These are phyloP conservation scores for Helicoverpa armigera DNA, from an alignment of 1,140 invertebrate genomes.

Conservation along the genomic window DNA sequence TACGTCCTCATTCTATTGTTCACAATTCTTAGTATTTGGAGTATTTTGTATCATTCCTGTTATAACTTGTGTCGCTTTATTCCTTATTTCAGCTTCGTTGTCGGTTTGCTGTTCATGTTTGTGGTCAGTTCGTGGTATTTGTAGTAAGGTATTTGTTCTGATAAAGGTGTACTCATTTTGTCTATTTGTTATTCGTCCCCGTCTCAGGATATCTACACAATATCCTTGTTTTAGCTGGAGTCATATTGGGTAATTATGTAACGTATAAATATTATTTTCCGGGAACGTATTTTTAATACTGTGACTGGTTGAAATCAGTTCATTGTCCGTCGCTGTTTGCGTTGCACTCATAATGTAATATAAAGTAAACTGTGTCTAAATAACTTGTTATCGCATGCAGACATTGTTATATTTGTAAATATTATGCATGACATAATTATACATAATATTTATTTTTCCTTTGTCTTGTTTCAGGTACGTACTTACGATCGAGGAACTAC, in stretches of 20 bases:
- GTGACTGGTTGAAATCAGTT: slow-evolving; percentile 15
- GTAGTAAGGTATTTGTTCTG: neutral
- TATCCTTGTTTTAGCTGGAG: neutral
- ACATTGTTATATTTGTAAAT: slow-evolving; percentile 32
- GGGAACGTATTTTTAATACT: neutral
- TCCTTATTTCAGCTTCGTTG: slow-evolving; percentile 1
- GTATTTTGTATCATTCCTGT: slow-evolving; percentile 23
- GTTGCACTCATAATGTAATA: slow-evolving; percentile 45
- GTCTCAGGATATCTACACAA: neutral
- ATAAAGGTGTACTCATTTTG: neutral
- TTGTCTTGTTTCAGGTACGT: slow-evolving; percentile 49
- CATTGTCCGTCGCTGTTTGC: slow-evolving; percentile 47
- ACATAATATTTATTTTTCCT: slow-evolving; percentile 9
- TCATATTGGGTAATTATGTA: neutral
- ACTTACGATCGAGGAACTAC: neutral
- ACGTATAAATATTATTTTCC: neutral
- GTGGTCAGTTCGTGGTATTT: neutral
- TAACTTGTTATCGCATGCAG: slow-evolving; percentile 12
- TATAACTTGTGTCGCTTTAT: slow-evolving; percentile 6
- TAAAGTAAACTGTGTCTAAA: slow-evolving; percentile 21
- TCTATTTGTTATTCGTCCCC: neutral
- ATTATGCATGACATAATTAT: neutral
- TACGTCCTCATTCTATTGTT: slow-evolving; percentile 29
- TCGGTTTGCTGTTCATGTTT: slow-evolving; percentile 3
- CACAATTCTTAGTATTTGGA: slow-evolving; percentile 21